Percentiles rank a stretch among this genome's conserved stretches.
Conservation (phyloP, 2,113 vertebrate species). For the Epinephelus fuscoguttatus region DNA sequence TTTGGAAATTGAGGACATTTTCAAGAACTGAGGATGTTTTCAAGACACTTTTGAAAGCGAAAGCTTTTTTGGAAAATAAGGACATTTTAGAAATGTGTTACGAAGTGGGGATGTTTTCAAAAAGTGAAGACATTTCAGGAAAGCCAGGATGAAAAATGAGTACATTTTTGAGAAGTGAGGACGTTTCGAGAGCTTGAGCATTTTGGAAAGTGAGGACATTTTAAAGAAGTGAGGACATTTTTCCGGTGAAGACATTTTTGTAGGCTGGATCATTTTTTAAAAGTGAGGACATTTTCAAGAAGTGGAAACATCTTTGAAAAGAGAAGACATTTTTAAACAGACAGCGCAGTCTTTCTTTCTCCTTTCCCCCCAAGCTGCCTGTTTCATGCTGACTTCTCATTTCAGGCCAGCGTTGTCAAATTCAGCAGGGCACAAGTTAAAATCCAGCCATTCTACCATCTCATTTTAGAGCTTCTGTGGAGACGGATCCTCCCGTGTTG, state of each 20-base stretch:
- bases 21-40: neutral
- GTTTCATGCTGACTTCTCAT: neutral
- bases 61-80: neutral
- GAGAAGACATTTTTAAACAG: neutral
- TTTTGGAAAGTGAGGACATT: too few relatives aligned
- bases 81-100: neutral
- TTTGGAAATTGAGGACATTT: neutral
- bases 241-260: neutral
- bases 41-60: neutral
- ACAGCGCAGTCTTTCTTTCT: neutral
- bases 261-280: neutral
- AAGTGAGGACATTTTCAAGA: neutral
- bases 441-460: neutral
- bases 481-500: conserved; percentile 62
- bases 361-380: neutral
- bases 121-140: too few relatives aligned
- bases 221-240: neutral
- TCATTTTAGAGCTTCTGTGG: conserved; percentile 18
- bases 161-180: neutral
- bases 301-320: neutral
- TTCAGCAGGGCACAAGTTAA: conserved; percentile 1
- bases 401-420: neutral
- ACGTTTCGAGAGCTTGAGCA: neutral
- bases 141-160: too few relatives aligned
- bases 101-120: neutral